These are phyloP conservation scores for Ectemnius continuus DNA, from an alignment of 2,888 invertebrate genomes.

Conservation along the genomic window DNA sequence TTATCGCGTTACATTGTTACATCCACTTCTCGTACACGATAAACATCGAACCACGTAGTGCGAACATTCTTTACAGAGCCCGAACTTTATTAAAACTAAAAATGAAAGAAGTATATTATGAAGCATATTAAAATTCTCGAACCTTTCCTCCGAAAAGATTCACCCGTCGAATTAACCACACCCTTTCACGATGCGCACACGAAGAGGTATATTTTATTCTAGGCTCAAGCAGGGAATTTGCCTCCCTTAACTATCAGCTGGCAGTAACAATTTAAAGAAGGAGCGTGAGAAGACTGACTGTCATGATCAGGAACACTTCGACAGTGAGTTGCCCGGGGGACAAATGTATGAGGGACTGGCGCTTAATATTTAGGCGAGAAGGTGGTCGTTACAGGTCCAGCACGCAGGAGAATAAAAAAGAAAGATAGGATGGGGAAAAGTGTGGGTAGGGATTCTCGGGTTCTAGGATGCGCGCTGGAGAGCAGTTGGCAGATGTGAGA, in stretches of 20 bases:
- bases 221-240: too few relatives aligned
- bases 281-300: conserved; percentile 2
- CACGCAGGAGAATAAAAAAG: conserved; percentile 15
- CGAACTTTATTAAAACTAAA: too few relatives aligned
- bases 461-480: conserved; percentile 24
- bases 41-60: not conserved
- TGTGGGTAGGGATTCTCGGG: too few relatives aligned
- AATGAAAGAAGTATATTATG: too few relatives aligned
- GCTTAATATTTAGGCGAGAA: conserved; percentile 2
- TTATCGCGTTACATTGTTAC: not conserved
- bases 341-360: not conserved
- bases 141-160: too few relatives aligned
- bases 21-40: not conserved
- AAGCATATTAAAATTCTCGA: too few relatives aligned
- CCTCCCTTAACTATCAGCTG: too few relatives aligned
- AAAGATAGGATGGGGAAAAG: not conserved
- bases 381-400: not conserved
- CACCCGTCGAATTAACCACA: too few relatives aligned
- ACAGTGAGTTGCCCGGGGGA: not conserved
- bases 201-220: too few relatives aligned
- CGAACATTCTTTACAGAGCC: too few relatives aligned
- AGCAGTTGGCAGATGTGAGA: conserved; percentile 42
- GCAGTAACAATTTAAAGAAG: not conserved
- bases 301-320: not conserved
- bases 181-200: too few relatives aligned